Conservation (phyloP, 2,113 vertebrate species). For the Sphaerodactylus townsendi region DNA sequence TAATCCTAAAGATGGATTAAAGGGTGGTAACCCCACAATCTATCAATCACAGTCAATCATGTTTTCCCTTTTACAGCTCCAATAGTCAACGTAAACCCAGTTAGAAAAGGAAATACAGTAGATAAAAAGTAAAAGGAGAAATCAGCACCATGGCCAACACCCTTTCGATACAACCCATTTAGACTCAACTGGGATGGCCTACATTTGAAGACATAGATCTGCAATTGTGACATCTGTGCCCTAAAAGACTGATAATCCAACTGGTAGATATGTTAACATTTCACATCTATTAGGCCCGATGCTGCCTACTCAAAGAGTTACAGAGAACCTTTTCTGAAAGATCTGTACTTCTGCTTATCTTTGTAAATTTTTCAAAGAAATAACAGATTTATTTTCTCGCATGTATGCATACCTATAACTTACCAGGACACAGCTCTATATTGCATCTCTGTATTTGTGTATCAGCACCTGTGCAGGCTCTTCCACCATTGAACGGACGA, state of each 20-base stretch:
- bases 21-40: neutral
- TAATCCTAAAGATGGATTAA: neutral
- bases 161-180: neutral
- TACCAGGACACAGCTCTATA: slow-evolving; percentile 84
- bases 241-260: too few species aligned
- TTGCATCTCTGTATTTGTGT: slow-evolving; percentile 88
- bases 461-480: slow-evolving; percentile 89
- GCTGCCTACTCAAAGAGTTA: neutral
- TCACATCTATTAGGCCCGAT: neutral
- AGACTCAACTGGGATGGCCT: neutral
- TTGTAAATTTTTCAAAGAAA: neutral
- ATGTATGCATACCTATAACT: slow-evolving; percentile 1
- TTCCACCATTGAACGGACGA: slow-evolving; percentile 82
- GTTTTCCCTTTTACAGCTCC: too few species aligned
- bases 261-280: neutral
- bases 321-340: neutral
- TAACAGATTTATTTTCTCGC: rapidly evolving
- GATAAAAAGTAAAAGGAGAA: neutral
- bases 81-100: neutral
- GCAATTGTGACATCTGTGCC: neutral
- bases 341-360: neutral
- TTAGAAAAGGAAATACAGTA: neutral
- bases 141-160: neutral
- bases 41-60: neutral
- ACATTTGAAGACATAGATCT: neutral